Base-by-base conservation (phyloP, 2,113 vertebrate genomes). In the Salvator merianae region DNA sequence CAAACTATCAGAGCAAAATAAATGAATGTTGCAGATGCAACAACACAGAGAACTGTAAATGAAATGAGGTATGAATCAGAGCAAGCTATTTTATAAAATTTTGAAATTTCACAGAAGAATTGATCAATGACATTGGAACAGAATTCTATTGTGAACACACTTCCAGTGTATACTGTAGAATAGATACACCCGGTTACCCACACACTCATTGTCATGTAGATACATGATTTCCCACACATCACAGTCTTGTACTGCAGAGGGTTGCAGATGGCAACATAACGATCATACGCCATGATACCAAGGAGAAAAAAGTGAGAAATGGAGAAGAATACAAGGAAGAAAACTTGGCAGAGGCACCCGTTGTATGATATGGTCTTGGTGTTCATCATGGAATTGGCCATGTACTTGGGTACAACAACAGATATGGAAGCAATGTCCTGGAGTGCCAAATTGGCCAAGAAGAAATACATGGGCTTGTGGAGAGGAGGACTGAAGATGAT, bases 141-240 rank as follows among this genome's bases (percentile, higher is more conserved):
- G 55, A 89, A 86, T 38, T 70, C 28, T 24, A 89, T 85, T 63
- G 72, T 93, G 63, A 85, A 1, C 0, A 13, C 47, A 24, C 91
- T 88, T n/a, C 85, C 16, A 0, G 66, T 86, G 50, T 93, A 92
- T 38, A 82, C 50, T 0, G 72, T 3, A 81, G 91, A 91, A 63
- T 92, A 90, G 76, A 86, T 7, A 47, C 92, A 87, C 16, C 91
- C 93, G 14, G 88, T 90, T 0, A 26, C 2, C 90, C 92, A 93
- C 65, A 90, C 91, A 38, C 73, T 74, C 2, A n/a, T 8, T 0
- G 91, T 79, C 84, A 93, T 80, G 0, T 32, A 5, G 80, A 88
- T 86, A 78, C 93, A 94, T 1, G 2, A 28, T 5, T 10, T 0
- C 0, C 4, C 36, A 18, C 18, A 91, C 92, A 94, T 94, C 84